Percentiles rank a stretch among this genome's conserved stretches.
Evolutionary conservation across 2,888 invertebrate species (phyloP).

Genomic region (Macrophya alboannulata): DNA sequence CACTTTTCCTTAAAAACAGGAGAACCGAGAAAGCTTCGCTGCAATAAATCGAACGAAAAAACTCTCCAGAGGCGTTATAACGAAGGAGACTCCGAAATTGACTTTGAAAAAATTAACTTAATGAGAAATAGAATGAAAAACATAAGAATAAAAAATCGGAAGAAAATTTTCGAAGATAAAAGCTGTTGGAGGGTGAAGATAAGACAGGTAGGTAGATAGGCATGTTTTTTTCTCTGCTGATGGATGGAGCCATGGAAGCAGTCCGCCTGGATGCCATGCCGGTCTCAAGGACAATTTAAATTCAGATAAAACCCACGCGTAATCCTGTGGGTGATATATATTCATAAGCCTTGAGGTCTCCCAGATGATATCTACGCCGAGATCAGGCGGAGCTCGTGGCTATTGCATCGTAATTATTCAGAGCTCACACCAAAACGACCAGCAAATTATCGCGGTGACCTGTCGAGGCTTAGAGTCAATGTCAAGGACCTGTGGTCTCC

Average conservation of each 20-base stretch:
- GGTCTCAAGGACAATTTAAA: conserved; percentile 54
- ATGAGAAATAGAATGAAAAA: neutral
- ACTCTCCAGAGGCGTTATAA: no score
- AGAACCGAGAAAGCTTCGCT: no score
- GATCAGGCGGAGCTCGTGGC: neutral
- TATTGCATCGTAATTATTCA: conserved; percentile 53
- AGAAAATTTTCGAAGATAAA: conserved; percentile 11
- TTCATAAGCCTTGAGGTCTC: conserved; percentile 50
- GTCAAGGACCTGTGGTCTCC: conserved; percentile 11
- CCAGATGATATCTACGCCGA: conserved; percentile 19
- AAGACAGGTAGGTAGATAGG: neutral
- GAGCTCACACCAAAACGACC: conserved; percentile 3
- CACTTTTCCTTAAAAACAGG: neutral
- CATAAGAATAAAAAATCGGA: neutral
- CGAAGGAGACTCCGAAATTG: neutral
- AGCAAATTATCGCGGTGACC: conserved; percentile 32
- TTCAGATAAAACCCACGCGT: conserved; percentile 55
- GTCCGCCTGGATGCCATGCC: conserved; percentile 2
- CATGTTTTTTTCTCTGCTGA: conserved; percentile 15
- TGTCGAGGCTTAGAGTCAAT: neutral
- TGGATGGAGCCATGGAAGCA: conserved; percentile 40
- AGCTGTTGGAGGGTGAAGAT: neutral
- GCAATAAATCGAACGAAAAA: no score
- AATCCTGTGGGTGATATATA: conserved; percentile 56
- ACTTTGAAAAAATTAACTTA: neutral